Percentiles rank a stretch among this genome's conserved stretches.
phyloP scores from a whole-genome alignment of 2,113 vertebrate genomes.

The Sceloporus tristichus region DNA sequence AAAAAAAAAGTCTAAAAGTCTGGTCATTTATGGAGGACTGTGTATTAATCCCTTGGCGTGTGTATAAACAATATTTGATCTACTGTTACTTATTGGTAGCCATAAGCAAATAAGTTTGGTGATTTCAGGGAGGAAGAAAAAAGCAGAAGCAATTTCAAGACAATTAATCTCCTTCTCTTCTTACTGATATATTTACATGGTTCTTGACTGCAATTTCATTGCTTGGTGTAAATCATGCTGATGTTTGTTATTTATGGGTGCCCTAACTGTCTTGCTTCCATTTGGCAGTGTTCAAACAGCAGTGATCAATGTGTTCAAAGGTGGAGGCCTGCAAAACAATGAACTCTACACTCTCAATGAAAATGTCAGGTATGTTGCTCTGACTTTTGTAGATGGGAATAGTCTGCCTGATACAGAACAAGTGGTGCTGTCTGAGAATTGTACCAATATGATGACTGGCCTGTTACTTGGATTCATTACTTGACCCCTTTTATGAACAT shows the following conservation, averaged over 20 bases:
- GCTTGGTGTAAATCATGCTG: constrained; percentile 25
- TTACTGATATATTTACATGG: constrained; percentile 11
- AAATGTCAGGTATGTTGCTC: constrained; percentile 87
- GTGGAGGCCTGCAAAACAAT: constrained; percentile 87
- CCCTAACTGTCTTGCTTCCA: constrained; percentile 53
- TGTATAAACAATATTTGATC: constrained; percentile 11
- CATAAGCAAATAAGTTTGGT: constrained; percentile 8
- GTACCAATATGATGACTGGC: neutral
- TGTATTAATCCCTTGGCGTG: constrained; percentile 10
- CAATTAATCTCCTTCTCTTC: constrained; percentile 35
- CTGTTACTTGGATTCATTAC: neutral
- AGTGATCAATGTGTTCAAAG: constrained; percentile 95
- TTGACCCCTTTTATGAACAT: constrained; percentile 3
- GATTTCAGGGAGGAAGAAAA: constrained; percentile 30
- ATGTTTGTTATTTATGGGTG: constrained; percentile 26
- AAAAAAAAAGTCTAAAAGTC: neutral
- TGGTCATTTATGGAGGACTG: neutral
- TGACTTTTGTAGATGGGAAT: neutral
- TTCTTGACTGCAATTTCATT: constrained; percentile 27
- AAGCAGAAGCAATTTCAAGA: constrained; percentile 39
- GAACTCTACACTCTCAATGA: constrained; percentile 93
- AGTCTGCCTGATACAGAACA: neutral
- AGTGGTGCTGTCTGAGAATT: neutral
- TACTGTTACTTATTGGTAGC: neutral
- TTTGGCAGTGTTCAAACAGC: constrained; percentile 90